Evolutionary conservation across 2,888 invertebrate genomes (phyloP).

Genomic region (Hermaeophaga mercurialis): DNA sequence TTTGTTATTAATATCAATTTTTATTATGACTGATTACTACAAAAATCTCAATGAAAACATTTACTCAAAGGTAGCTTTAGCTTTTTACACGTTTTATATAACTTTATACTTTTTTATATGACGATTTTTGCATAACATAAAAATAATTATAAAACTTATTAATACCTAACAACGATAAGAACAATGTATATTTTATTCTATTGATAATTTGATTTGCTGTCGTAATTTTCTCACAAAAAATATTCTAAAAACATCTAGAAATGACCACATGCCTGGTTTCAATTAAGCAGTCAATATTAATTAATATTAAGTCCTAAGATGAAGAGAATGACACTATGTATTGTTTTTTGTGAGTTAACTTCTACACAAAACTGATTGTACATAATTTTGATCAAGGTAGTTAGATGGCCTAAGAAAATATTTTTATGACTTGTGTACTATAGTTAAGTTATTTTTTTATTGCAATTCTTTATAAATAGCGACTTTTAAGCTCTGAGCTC

Average conservation of each 20-base stretch:
- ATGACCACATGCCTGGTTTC: too few species aligned
- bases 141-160: not conserved
- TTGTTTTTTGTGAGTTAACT: not conserved
- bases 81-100: slow-evolving; percentile 25
- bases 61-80: slow-evolving; percentile 12
- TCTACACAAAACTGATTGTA: slow-evolving; percentile 10
- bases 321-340: too few species aligned
- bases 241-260: too few species aligned
- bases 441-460: slow-evolving; percentile 17
- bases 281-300: too few species aligned
- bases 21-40: too few species aligned
- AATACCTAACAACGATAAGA: slow-evolving; percentile 16
- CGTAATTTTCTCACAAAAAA: slow-evolving; percentile 8
- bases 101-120: slow-evolving; percentile 26
- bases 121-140: slow-evolving; percentile 21
- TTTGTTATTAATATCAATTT: too few species aligned
- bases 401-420: slow-evolving; percentile 26
- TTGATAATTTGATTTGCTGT: slow-evolving; percentile 1
- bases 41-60: slow-evolving; percentile 9
- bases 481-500: not conserved
- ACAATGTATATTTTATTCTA: slow-evolving; percentile 17
- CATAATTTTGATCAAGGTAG: slow-evolving; percentile 19
- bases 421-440: slow-evolving; percentile 17
- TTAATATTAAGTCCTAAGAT: too few species aligned
- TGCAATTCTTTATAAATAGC: not conserved